These are phyloP conservation scores for Argya squamiceps DNA, from an alignment of 2,797 vertebrate genomes.

Conservation along the genomic window DNA sequence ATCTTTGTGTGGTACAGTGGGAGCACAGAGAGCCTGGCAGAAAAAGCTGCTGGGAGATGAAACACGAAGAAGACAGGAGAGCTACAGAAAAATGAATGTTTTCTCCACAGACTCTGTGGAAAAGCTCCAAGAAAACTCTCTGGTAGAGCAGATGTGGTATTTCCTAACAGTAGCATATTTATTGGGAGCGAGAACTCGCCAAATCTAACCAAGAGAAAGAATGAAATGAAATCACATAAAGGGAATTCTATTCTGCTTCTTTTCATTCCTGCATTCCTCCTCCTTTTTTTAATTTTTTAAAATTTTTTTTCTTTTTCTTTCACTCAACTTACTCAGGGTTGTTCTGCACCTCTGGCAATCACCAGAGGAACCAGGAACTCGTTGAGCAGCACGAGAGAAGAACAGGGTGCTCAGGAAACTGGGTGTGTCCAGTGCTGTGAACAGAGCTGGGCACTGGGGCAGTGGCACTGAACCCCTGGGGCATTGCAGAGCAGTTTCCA, in stretches of 20 bases:
- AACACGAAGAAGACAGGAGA: neutral
- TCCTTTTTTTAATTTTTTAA: neutral
- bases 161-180: slow-evolving; percentile 16
- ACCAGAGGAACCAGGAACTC: neutral
- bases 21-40: neutral
- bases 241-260: neutral
- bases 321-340: neutral
- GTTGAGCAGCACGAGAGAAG: neutral
- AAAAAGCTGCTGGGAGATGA: neutral
- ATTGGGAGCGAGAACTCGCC: neutral
- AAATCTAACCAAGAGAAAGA: slow-evolving; percentile 11
- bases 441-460: neutral
- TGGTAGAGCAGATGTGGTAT: neutral
- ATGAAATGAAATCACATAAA: neutral
- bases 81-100: neutral
- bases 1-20: neutral
- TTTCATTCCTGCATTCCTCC: neutral
- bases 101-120: neutral
- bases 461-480: neutral
- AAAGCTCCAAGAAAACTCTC: neutral
- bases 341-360: neutral
- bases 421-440: neutral
- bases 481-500: neutral
- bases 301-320: neutral
- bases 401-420: neutral